Percentiles rank a stretch among this genome's conserved stretches.
Evolutionary conservation across 2,797 vertebrate genomes (phyloP).

Genomic region (Danio albolineatus): DNA sequence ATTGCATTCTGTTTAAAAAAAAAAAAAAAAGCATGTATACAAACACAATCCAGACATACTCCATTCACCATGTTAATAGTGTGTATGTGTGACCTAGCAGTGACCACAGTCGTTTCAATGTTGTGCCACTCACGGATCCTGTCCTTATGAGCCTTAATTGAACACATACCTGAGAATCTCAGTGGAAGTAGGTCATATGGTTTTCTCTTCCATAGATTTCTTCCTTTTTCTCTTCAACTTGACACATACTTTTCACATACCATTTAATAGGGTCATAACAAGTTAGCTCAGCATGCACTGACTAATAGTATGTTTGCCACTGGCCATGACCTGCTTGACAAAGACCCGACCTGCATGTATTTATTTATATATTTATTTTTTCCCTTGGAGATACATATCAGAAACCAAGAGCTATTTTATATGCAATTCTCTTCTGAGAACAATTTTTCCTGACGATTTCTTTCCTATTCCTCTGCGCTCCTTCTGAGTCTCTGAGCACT

Average conservation of each 20-base stretch:
- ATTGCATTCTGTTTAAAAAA: too few relatives aligned
- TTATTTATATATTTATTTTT: too few relatives aligned
- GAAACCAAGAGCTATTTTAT: constrained; percentile 46
- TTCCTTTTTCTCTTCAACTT: neutral
- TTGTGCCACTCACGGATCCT: neutral
- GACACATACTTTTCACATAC: neutral
- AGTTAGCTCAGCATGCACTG: neutral
- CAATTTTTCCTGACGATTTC: constrained; percentile 36
- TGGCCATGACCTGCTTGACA: constrained; percentile 20
- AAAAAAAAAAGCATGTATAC: neutral
- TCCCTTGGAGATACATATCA: constrained; percentile 2
- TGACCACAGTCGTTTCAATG: neutral
- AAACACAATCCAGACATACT: neutral
- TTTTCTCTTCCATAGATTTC: neutral
- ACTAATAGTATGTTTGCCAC: neutral
- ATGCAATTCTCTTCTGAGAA: constrained; percentile 48
- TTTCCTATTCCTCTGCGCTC: constrained; percentile 35
- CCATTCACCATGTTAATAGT: neutral
- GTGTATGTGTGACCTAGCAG: neutral
- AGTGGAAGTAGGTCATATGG: neutral
- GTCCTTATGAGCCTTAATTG: neutral
- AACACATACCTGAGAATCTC: constrained; percentile 2
- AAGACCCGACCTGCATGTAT: neutral
- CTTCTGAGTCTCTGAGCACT: constrained; percentile 40
- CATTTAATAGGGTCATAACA: neutral